Evolutionary conservation across 1,140 invertebrate genomes (phyloP).

Genomic region (Caenorhabditis brenneri): DNA sequence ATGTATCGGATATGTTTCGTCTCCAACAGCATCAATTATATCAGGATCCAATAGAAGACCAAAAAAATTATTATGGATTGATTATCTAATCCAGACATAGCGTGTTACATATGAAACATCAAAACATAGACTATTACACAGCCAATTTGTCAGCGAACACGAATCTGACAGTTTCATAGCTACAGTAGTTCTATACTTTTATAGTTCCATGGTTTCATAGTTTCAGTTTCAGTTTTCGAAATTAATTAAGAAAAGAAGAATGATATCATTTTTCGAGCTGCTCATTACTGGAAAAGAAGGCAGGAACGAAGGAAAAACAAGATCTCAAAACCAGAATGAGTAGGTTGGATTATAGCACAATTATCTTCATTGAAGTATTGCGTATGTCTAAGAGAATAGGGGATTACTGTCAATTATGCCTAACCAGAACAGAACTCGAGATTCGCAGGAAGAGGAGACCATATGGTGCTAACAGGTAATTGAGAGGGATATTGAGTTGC

Average conservation of each 20-base stretch:
- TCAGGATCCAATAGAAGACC: too few species aligned
- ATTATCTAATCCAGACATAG: conserved; percentile 35
- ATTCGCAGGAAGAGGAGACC: not conserved
- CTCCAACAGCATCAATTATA: not conserved
- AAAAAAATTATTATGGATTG: not conserved
- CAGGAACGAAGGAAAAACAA: not conserved
- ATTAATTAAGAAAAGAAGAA: not conserved
- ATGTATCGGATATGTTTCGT: not conserved
- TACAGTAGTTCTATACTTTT: not conserved
- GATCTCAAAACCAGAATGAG: not conserved
- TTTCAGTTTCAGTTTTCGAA: not conserved
- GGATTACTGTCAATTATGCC: conserved; percentile 33
- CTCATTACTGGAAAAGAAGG: not conserved
- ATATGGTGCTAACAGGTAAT: conserved; percentile 39
- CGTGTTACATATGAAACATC: conserved; percentile 15
- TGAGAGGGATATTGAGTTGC: not conserved
- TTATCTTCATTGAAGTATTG: not conserved
- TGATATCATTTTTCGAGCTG: not conserved
- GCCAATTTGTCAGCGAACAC: not conserved
- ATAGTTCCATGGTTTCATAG: too few species aligned
- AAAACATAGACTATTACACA: conserved; percentile 39
- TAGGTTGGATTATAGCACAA: not conserved
- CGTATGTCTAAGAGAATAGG: not conserved
- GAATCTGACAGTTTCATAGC: not conserved
- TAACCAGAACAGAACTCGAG: conserved; percentile 26